These are phyloP conservation scores for Furcula furcula DNA, from an alignment of 2,888 invertebrate species.

Conservation along the genomic window DNA sequence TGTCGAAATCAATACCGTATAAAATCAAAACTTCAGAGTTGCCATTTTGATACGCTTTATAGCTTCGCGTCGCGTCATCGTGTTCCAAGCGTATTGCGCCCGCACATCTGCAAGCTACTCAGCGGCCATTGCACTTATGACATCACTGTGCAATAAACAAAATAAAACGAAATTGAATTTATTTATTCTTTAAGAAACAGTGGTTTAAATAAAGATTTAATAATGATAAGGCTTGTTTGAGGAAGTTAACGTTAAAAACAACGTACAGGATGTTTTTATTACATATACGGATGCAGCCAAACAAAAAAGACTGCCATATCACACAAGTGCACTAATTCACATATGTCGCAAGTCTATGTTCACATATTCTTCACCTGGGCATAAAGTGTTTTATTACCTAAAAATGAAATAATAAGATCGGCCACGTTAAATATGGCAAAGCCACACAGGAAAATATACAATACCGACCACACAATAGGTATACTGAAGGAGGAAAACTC, in stretches of 20 bases:
- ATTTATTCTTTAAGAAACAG: slow-evolving; percentile 3
- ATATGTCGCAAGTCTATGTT: no score
- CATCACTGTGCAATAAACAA: slow-evolving; percentile 28
- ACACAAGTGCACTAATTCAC: no score
- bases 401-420: neutral
- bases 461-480: slow-evolving; percentile 5
- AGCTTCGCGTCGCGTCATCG: slow-evolving; percentile 18
- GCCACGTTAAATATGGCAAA: neutral
- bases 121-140: slow-evolving; percentile 41
- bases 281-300: no score
- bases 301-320: no score
- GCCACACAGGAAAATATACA: neutral
- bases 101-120: slow-evolving; percentile 32
- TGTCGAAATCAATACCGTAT: slow-evolving; percentile 14
- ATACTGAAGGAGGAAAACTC: slow-evolving; percentile 13
- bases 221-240: no score
- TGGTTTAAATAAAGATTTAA: no score
- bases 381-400: no score
- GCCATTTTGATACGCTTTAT: slow-evolving; percentile 26
- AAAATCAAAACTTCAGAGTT: slow-evolving; percentile 23
- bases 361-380: no score
- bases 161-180: slow-evolving; percentile 21
- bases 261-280: no score
- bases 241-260: no score
- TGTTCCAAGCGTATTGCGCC: slow-evolving; percentile 24